phyloP scores from a whole-genome alignment of 2,888 invertebrate genomes.

The Tipula vernalis region DNA sequence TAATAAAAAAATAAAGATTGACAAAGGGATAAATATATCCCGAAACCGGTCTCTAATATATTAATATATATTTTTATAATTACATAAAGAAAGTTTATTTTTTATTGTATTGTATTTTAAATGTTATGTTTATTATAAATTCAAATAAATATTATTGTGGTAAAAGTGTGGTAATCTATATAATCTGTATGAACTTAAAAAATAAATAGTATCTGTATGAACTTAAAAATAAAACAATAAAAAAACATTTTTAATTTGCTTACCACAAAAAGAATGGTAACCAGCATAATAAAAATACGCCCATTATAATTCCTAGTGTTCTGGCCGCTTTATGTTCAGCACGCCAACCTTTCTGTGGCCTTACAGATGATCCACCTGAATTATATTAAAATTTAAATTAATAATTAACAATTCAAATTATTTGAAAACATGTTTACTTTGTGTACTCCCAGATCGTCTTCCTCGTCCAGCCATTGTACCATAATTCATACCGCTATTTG shows the following conservation, averaged over 20 bases:
- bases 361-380: slow-evolving; percentile 38
- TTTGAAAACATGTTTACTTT: slow-evolving; percentile 28
- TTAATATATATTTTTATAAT: too few species aligned
- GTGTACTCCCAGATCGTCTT: slow-evolving; percentile 33
- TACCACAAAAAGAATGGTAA: slow-evolving; percentile 94
- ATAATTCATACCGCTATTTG: slow-evolving; percentile 30
- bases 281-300: slow-evolving; percentile 90
- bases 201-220: too few species aligned
- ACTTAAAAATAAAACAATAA: too few species aligned
- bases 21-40: too few species aligned
- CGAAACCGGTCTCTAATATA: too few species aligned
- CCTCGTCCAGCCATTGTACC: slow-evolving; percentile 36
- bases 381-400: neutral
- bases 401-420: neutral
- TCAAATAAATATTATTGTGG: too few species aligned
- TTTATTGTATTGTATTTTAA: too few species aligned
- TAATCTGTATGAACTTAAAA: too few species aligned
- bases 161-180: too few species aligned
- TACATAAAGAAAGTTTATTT: too few species aligned
- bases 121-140: too few species aligned
- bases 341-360: slow-evolving; percentile 70
- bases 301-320: slow-evolving; percentile 93
- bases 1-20: too few species aligned
- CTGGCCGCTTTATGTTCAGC: slow-evolving; percentile 89
- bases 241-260: slow-evolving; percentile 28